Evolutionary conservation across 2,888 invertebrate species (phyloP), one percentile per base, ranked within the genome.

Genomic region (Caenorhabditis macrosperma): DNA sequence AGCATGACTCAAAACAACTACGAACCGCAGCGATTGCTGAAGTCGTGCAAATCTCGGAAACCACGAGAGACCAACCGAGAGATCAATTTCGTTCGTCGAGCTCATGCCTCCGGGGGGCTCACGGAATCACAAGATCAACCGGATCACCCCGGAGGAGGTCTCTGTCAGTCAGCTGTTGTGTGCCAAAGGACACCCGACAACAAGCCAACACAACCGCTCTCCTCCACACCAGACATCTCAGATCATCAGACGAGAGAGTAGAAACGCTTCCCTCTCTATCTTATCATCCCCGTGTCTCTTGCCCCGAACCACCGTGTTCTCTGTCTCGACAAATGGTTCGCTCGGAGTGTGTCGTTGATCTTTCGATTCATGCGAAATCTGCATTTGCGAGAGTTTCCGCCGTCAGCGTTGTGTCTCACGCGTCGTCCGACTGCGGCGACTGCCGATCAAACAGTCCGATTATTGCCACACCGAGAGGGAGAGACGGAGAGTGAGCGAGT

Each of bases 391-490:
- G 26, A 22, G 57, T 55, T 61, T 67, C 59, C 41, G 2, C 24
- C 12, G 2, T 38, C 12, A 15, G n/a, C 48, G 0, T 28, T 20
- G 57, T 52, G 20, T 60, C 57, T 48, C 46, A 12, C 50, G 12
- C n/a, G 7, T 15, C n/a, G 26, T 44, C 38, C 22, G 35, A 41
- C 22, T 28, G n/a, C n/a, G 35, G 24, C 20, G 38, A 35, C 28
- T 33, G 35, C 48, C 72, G 72, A 72, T 72, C 72, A 72, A 72
- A 72, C 63, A 72, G 72, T 72, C 72, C 72, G 72, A 72, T 72
- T 72, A 72, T 63, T 72, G 69, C 41, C 57, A 50, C 52, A 20
- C n/a, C n/a, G n/a, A 10, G 30, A 10, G 35, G 38, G 5, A 33
- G 22, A 33, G 55, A n/a, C 6, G 41, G 55, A 55, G 44, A 44